Conservation (phyloP, 2,797 vertebrate species). For the Pseudomugil tenellus region DNA sequence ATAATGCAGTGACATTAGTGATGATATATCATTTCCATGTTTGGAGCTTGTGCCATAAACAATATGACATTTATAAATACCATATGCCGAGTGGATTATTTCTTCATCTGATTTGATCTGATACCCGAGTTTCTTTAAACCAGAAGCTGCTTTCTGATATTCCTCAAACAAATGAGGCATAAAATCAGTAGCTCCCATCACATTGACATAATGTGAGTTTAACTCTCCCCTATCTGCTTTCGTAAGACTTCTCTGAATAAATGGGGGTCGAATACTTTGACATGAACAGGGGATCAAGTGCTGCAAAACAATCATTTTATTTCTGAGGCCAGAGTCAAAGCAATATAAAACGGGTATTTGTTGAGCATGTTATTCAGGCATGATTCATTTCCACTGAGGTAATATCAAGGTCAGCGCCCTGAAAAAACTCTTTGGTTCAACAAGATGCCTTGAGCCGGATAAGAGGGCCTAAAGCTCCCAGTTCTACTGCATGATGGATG, state of each 20-base stretch:
- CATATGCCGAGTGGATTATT: neutral
- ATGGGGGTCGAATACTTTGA: slow-evolving; percentile 41
- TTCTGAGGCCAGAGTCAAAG: slow-evolving; percentile 15
- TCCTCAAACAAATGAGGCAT: slow-evolving; percentile 42
- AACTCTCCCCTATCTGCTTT: slow-evolving; percentile 25
- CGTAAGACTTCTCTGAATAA: slow-evolving; percentile 29
- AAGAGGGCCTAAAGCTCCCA: slow-evolving; percentile 59
- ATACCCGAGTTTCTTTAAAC: neutral
- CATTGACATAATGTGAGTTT: slow-evolving; percentile 26
- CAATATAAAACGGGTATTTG: slow-evolving; percentile 33
- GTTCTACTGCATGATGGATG: slow-evolving; percentile 78
- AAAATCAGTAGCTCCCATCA: slow-evolving; percentile 33
- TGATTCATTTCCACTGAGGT: slow-evolving; percentile 75
- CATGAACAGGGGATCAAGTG: slow-evolving; percentile 19
- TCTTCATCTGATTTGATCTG: slow-evolving; percentile 5
- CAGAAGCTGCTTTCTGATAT: slow-evolving; percentile 25
- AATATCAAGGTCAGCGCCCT: slow-evolving; percentile 69
- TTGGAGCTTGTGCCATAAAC: neutral
- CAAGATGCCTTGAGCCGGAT: slow-evolving; percentile 70
- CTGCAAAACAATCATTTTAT: slow-evolving; percentile 47
- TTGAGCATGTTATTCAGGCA: slow-evolving; percentile 46
- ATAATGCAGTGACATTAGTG: slow-evolving; percentile 11
- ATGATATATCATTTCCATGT: slow-evolving; percentile 19
- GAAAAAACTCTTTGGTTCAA: slow-evolving; percentile 71
- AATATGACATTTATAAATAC: slow-evolving; percentile 9